These are phyloP conservation scores for Pituophis catenifer DNA, from an alignment of 2,113 vertebrate genomes.

Conservation along the genomic window DNA sequence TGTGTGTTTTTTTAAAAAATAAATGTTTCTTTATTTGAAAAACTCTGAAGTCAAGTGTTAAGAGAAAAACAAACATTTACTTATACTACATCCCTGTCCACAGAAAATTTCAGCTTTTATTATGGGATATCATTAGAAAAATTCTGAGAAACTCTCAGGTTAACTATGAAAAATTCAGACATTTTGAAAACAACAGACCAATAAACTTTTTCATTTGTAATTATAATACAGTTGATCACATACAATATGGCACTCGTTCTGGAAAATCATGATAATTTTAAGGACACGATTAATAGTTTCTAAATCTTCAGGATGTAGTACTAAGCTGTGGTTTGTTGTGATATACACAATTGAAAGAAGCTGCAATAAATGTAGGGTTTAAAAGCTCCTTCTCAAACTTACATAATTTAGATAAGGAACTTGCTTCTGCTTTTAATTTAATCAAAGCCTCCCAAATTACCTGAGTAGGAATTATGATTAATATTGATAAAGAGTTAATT, in stretches of 20 bases:
- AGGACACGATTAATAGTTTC: not conserved
- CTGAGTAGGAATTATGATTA: not conserved
- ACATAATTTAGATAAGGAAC: not conserved
- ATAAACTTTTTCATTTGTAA: not conserved
- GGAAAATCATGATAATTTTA: not conserved
- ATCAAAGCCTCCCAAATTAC: not conserved
- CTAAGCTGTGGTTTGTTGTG: not conserved
- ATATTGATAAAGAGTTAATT: not conserved
- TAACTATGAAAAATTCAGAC: not conserved
- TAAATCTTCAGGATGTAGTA: not conserved
- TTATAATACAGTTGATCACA: not conserved
- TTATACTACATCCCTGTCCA: not conserved
- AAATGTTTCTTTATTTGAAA: not conserved
- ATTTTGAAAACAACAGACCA: not conserved
- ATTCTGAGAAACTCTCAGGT: not conserved
- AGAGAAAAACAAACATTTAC: not conserved
- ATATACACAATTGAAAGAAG: not conserved
- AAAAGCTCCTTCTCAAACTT: not conserved
- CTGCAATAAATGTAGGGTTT: not conserved
- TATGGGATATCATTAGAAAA: not conserved
- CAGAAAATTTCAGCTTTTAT: not conserved
- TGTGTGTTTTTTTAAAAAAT: not conserved
- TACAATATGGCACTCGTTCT: too few species aligned
- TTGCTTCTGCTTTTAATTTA: not conserved
- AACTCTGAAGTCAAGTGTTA: not conserved